phyloP scores from a whole-genome alignment of 2,888 invertebrate species.

The Acrobasis repandana region DNA sequence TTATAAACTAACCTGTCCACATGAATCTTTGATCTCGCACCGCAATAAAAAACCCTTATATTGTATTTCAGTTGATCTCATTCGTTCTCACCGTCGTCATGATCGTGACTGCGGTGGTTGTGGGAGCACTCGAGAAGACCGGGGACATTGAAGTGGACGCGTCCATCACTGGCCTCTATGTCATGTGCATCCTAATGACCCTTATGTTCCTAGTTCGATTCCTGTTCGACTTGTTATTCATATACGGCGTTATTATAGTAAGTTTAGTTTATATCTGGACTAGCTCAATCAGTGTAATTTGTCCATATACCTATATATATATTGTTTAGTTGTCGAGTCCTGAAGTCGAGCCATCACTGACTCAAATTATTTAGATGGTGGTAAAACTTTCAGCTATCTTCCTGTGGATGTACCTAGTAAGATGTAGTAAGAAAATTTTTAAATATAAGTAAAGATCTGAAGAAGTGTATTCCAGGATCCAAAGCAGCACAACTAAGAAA shows the following conservation, averaged over 20 bases:
- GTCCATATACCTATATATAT: no score
- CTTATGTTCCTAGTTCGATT: conserved; percentile 68
- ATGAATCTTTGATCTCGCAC: no score
- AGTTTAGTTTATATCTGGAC: conserved; percentile 28
- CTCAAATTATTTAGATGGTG: no score
- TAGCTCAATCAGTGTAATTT: no score
- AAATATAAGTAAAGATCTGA: no score
- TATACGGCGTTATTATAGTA: conserved; percentile 63
- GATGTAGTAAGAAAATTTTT: no score
- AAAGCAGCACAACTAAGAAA: no score
- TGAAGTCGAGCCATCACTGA: no score
- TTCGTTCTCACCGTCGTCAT: conserved; percentile 52
- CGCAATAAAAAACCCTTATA: not conserved
- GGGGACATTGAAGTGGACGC: conserved; percentile 53
- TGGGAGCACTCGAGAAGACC: conserved; percentile 35
- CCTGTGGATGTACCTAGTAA: no score
- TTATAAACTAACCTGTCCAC: not conserved
- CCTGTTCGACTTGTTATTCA: conserved; percentile 59
- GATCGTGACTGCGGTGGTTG: conserved; percentile 51
- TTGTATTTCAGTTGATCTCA: conserved; percentile 53
- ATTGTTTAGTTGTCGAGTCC: no score
- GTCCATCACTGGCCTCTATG: conserved; percentile 58
- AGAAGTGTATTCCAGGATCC: no score
- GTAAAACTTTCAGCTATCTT: no score
- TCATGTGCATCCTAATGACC: conserved; percentile 64